phyloP scores from a whole-genome alignment of 2,797 vertebrate species.

The Lacerta bilineata region DNA sequence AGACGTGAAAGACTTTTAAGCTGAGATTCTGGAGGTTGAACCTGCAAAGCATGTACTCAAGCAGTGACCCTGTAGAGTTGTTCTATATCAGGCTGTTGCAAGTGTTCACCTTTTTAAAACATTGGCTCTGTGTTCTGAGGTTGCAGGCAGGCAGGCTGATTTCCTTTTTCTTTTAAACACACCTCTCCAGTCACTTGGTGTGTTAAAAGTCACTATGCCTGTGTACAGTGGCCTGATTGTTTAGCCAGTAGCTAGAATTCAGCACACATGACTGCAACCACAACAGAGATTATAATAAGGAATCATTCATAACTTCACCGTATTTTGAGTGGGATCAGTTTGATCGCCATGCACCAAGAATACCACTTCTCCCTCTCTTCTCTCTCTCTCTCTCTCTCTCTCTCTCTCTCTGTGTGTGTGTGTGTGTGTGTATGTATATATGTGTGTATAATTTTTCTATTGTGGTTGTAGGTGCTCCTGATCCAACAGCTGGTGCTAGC shows the following conservation, averaged over 20 bases:
- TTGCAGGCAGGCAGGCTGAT: not conserved
- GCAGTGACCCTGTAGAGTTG: not conserved
- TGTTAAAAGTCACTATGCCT: not conserved
- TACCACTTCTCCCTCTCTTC: not conserved
- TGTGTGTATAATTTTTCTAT: constrained; percentile 52
- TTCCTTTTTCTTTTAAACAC: not conserved
- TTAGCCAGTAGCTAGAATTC: not conserved
- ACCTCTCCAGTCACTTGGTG: not conserved
- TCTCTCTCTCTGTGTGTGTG: too few species aligned
- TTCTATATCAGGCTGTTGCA: not conserved
- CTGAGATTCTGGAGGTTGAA: not conserved
- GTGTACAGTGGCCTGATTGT: not conserved
- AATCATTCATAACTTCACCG: not conserved
- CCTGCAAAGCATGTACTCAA: not conserved
- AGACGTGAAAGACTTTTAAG: constrained; percentile 35
- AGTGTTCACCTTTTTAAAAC: not conserved
- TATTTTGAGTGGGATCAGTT: not conserved
- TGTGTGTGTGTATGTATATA: too few species aligned
- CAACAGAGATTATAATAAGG: not conserved
- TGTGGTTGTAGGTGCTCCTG: constrained; percentile 89
- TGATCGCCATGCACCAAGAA: not conserved
- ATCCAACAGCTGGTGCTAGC: constrained; percentile 95
- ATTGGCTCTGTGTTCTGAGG: not conserved
- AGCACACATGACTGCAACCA: not conserved
- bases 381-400: too few species aligned